Evolutionary conservation across 2,113 vertebrate species (phyloP).

Genomic region (Agapornis roseicollis): DNA sequence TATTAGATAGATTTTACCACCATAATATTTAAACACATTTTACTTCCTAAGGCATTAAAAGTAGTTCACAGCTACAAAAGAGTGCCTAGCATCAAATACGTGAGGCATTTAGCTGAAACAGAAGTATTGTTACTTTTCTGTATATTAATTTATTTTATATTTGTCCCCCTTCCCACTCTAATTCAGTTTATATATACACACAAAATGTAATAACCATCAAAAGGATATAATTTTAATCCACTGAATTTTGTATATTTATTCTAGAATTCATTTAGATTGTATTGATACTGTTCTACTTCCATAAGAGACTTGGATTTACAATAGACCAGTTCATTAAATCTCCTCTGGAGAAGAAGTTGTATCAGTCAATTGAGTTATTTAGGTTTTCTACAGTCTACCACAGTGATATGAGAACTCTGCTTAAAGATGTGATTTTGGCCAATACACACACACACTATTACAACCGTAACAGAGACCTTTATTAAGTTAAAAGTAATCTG

Average conservation of each 20-base stretch:
- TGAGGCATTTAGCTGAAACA: background rate
- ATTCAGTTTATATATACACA: background rate
- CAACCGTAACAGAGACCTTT: background rate
- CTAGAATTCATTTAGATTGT: background rate
- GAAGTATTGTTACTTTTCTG: background rate
- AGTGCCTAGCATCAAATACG: background rate
- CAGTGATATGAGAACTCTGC: background rate
- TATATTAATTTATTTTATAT: background rate
- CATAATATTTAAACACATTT: slow-evolving; percentile 55
- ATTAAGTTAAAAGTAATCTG: background rate
- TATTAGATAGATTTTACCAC: slow-evolving; percentile 62
- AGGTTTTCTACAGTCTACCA: background rate
- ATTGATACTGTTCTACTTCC: background rate
- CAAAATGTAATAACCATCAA: background rate
- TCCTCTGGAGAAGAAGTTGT: background rate
- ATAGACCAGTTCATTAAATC: background rate
- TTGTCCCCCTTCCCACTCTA: background rate
- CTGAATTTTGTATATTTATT: background rate
- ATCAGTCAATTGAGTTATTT: background rate
- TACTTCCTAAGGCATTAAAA: slow-evolving; percentile 59
- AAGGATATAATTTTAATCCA: background rate
- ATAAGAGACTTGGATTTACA: background rate
- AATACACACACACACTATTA: too few species aligned
- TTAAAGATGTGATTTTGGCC: background rate
- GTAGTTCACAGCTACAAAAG: background rate